These are phyloP conservation scores for Onthophagus taurus DNA, from an alignment of 1,140 invertebrate species.

Conservation along the genomic window DNA sequence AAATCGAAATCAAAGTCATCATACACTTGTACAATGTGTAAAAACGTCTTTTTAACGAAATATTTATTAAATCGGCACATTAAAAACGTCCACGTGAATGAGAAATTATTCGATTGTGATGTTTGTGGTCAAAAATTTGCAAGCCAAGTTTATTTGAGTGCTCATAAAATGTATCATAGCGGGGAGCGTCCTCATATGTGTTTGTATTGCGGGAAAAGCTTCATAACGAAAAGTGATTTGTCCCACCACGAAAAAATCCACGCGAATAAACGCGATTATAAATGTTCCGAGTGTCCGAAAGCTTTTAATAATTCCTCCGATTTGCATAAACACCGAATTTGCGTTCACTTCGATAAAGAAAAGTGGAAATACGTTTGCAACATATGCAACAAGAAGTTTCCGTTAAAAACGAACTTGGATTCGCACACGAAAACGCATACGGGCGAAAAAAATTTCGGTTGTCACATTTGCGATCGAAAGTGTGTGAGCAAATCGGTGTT, in stretches of 20 bases:
- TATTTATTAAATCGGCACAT: slow-evolving; percentile 24
- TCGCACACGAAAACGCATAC: slow-evolving; percentile 30
- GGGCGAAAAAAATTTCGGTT: slow-evolving; percentile 31
- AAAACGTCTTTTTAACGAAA: slow-evolving; percentile 19
- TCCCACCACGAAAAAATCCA: slow-evolving; percentile 31
- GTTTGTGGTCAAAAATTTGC: slow-evolving; percentile 68
- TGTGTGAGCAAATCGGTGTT: slow-evolving; percentile 24
- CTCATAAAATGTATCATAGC: slow-evolving; percentile 56
- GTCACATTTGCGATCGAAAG: slow-evolving; percentile 28
- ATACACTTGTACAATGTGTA: slow-evolving; percentile 19
- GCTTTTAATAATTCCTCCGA: slow-evolving; percentile 30
- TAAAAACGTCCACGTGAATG: slow-evolving; percentile 45
- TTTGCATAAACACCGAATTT: slow-evolving; percentile 29
- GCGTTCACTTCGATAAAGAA: slow-evolving; percentile 24
- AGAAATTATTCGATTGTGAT: slow-evolving; percentile 52
- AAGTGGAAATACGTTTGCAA: slow-evolving; percentile 27
- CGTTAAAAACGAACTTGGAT: slow-evolving; percentile 28
- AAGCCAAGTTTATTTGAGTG: slow-evolving; percentile 54
- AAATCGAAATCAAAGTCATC: slow-evolving; percentile 1
- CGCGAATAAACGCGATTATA: slow-evolving; percentile 25
- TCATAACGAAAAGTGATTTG: slow-evolving; percentile 37
- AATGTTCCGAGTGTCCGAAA: slow-evolving; percentile 25
- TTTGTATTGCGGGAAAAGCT: slow-evolving; percentile 59
- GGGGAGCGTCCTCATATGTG: slow-evolving; percentile 54
- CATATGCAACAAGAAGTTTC: slow-evolving; percentile 22